phyloP scores from a whole-genome alignment of 1,140 invertebrate genomes.

The Tenebrio molitor region DNA sequence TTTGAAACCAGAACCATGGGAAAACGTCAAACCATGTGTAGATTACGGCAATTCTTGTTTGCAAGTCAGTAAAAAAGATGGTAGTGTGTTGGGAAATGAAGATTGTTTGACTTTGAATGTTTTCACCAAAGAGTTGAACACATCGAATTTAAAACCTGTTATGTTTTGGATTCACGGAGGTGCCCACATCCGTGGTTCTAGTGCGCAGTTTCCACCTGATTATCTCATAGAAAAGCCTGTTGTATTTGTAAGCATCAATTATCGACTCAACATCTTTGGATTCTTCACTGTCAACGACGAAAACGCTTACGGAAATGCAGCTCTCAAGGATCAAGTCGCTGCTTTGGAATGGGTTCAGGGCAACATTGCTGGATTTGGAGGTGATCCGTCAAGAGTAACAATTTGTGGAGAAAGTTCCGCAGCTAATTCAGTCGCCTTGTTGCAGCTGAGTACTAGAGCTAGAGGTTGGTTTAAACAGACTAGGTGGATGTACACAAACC shows the following conservation, averaged over 20 bases:
- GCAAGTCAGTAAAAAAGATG: slow-evolving; percentile 33
- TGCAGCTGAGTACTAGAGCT: no score
- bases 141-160: slow-evolving; percentile 49
- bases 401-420: slow-evolving; percentile 49
- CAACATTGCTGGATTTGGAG: slow-evolving; percentile 60
- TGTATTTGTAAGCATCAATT: slow-evolving; percentile 71
- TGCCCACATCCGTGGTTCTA: slow-evolving; percentile 57
- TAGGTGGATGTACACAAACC: slow-evolving; percentile 66
- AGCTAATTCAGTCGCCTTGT: slow-evolving; percentile 39
- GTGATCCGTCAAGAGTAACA: slow-evolving; percentile 26
- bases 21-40: slow-evolving; percentile 35
- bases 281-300: slow-evolving; percentile 50
- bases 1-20: slow-evolving; percentile 41
- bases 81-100: slow-evolving; percentile 42
- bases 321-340: no score
- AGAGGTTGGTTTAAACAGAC: slow-evolving; percentile 57
- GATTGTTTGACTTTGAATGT: slow-evolving; percentile 56
- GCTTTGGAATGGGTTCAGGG: slow-evolving; percentile 47
- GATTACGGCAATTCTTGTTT: slow-evolving; percentile 34
- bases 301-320: slow-evolving; percentile 62
- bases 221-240: slow-evolving; percentile 68
- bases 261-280: slow-evolving; percentile 65
- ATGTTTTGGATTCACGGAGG: slow-evolving; percentile 65
- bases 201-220: slow-evolving; percentile 61
- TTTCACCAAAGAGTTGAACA: slow-evolving; percentile 45